Percentiles rank a stretch among this genome's conserved stretches.
phyloP scores from a whole-genome alignment of 2,797 vertebrate species.

The Gobionotothen gibberifrons region DNA sequence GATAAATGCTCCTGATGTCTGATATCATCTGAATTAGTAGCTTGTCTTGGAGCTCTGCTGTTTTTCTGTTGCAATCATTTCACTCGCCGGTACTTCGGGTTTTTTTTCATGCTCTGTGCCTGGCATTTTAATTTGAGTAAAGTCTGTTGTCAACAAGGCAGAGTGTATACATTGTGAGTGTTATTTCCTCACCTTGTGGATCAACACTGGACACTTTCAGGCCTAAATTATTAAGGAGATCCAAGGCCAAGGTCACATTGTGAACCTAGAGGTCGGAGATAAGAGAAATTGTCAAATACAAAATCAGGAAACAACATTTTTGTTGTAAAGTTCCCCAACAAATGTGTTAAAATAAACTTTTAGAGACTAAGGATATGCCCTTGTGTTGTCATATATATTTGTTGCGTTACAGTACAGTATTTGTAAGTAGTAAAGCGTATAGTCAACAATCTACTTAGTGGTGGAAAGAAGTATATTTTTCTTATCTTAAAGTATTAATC shows the following conservation, averaged over 20 bases:
- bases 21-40: constrained; percentile 48
- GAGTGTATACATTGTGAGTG: constrained; percentile 9
- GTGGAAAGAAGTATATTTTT: background rate
- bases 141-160: constrained; percentile 2
- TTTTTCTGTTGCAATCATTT: constrained; percentile 35
- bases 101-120: constrained; percentile 6
- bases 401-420: background rate
- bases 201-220: constrained; percentile 81
- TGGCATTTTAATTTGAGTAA: constrained; percentile 31
- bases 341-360: background rate
- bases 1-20: constrained; percentile 53
- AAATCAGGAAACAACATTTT: too few relatives aligned
- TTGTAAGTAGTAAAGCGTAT: background rate
- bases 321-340: too few relatives aligned
- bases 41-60: constrained; percentile 10
- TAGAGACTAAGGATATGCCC: background rate
- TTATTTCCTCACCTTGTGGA: constrained; percentile 87
- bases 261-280: constrained; percentile 84
- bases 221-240: constrained; percentile 84
- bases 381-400: background rate
- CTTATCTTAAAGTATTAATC: background rate
- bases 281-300: background rate
- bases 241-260: constrained; percentile 91
- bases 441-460: background rate
- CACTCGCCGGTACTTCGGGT: background rate